These are phyloP conservation scores for Meiosimyza platycephala DNA, from an alignment of 2,888 invertebrate species.

Conservation along the genomic window DNA sequence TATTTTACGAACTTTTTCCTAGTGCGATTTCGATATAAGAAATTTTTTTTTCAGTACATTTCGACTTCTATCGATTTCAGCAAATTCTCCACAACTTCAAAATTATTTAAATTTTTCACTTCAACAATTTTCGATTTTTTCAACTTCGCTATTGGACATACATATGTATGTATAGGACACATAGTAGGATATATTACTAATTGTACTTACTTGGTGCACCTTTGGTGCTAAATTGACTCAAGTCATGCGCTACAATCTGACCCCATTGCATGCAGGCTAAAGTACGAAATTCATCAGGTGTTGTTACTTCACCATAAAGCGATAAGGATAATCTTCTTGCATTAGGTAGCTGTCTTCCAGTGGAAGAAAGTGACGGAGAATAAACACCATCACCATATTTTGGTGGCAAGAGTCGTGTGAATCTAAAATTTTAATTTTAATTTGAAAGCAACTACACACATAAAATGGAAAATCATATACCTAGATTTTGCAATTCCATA, in stretches of 20 bases:
- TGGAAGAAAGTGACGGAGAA: constrained; percentile 42
- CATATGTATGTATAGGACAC: no score
- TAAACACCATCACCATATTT: constrained; percentile 48
- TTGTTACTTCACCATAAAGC: constrained; percentile 55
- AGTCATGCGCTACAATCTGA: constrained; percentile 58
- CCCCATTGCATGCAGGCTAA: constrained; percentile 59
- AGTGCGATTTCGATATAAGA: no score
- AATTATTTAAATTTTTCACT: no score
- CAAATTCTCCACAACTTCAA: no score
- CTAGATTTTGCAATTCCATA: constrained; percentile 48
- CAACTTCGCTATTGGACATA: no score
- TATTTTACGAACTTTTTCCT: no score
- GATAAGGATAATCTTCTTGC: constrained; percentile 55
- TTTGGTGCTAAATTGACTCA: constrained; percentile 47
- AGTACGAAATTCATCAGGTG: constrained; percentile 53
- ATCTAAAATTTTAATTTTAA: no score
- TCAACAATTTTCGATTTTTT: no score
- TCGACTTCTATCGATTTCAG: no score
- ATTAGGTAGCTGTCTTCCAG: constrained; percentile 51
- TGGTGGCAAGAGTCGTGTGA: constrained; percentile 53
- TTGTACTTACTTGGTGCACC: constrained; percentile 42
- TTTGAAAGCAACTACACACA: no score
- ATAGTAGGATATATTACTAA: no score
- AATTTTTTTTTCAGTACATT: no score
- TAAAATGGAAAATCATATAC: constrained; percentile 31